Conservation (phyloP, 2,797 vertebrate genomes). For the Balearica regulorum region DNA sequence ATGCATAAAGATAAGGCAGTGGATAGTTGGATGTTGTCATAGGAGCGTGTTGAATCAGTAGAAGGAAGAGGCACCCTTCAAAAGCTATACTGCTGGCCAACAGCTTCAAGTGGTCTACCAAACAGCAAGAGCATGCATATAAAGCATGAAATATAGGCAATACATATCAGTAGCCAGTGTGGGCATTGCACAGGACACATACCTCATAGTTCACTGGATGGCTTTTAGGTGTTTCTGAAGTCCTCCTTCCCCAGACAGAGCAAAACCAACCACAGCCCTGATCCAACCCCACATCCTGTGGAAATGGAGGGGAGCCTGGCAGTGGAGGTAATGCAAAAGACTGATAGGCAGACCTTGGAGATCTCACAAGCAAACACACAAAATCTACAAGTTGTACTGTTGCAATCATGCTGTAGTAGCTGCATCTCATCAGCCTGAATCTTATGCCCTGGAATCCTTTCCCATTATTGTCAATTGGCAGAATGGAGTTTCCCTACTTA, state of each 20-base stretch:
- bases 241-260: not conserved
- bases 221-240: not conserved
- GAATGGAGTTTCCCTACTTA: not conserved
- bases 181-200: not conserved
- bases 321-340: not conserved
- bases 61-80: not conserved
- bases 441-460: not conserved
- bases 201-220: not conserved
- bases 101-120: not conserved
- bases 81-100: not conserved
- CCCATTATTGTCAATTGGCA: not conserved
- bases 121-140: not conserved
- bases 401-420: not conserved
- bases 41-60: not conserved
- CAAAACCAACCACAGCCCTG: not conserved
- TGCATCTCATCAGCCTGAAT: not conserved
- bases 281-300: not conserved
- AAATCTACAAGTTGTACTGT: not conserved
- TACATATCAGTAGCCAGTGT: not conserved
- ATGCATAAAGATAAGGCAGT: not conserved
- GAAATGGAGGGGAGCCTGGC: not conserved
- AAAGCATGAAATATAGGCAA: not conserved
- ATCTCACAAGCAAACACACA: not conserved
- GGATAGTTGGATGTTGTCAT: not conserved
- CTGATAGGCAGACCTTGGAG: not conserved